Evolutionary conservation across 2,113 vertebrate species (phyloP), one percentile per base, ranked within the genome.

Genomic region (Hepsetus odoe): DNA sequence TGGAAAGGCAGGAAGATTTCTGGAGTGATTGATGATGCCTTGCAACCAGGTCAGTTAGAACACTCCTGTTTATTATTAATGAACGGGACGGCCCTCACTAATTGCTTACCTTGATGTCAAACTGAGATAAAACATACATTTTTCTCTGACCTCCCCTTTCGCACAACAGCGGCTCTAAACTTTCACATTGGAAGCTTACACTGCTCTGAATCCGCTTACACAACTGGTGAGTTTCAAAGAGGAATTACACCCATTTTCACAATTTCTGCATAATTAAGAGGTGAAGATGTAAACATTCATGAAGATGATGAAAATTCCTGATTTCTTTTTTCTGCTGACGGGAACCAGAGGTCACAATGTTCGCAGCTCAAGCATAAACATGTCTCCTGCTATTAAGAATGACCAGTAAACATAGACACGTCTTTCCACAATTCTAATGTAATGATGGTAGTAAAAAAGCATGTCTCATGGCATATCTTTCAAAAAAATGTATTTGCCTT

Each of bases 31-130:
- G 84, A 90, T 88, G 85, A 72, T 38, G 79, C 71, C 58, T 74
- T 68, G 80, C 72, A 81, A 66, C 80, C 83, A 83, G 82, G 82
- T 86, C 81, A 77, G 79, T 87, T 80, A 79, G 82, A 85, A 74
- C 81, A 76, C 84, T 56, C 35, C 1, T 86, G 87, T 86, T 88
- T 85, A 87, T 91, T 85, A 86, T 83, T 85, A 89, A 87, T 83
- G 75, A 74, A 87, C 86, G 82, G 82, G 83, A 86, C 83, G 81
- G 82, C 85, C 85, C 82, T 84, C 82, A 75, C 76, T 87, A 87
- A 89, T 88, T 84, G 79, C 84, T 86, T 83, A 88, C 80, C 86
- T 77, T 85, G 66, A 87, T 85, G 86, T 87, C 85, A 84, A 82
- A 11, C 71, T 40, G 76, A 12, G 77, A 86, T 84, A 84, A 88